These are phyloP conservation scores for Engraulis encrasicolus DNA, from an alignment of 2,113 vertebrate species.

Conservation along the genomic window DNA sequence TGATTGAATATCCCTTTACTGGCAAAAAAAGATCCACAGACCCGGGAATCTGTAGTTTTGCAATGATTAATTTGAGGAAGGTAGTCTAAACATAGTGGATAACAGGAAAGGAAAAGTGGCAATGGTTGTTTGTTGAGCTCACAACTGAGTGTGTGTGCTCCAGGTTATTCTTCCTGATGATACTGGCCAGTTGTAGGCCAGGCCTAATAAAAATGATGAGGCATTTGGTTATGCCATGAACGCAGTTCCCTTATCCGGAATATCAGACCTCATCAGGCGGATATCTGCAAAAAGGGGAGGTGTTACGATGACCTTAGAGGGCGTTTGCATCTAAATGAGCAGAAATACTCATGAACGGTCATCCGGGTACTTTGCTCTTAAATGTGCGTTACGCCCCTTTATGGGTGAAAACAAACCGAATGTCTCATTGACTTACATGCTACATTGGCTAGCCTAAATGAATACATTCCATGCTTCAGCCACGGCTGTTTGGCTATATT, in stretches of 20 bases:
- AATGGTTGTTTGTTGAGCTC: not conserved
- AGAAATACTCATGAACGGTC: no score
- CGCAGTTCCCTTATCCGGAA: not conserved
- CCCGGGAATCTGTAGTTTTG: not conserved
- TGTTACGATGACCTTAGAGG: slow-evolving; percentile 64
- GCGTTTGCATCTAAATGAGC: slow-evolving; percentile 50
- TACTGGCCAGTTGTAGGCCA: no score
- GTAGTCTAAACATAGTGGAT: not conserved
- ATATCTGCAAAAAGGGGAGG: slow-evolving; percentile 29
- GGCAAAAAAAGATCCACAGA: not conserved
- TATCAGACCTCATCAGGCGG: slow-evolving; percentile 56
- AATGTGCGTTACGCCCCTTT: no score
- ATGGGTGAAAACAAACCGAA: no score
- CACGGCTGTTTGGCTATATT: no score
- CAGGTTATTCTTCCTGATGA: no score
- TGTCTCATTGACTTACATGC: no score
- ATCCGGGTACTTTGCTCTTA: no score
- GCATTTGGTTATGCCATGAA: not conserved
- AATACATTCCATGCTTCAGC: no score
- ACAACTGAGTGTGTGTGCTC: not conserved
- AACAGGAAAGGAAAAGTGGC: not conserved
- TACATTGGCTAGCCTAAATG: no score
- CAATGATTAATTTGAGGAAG: not conserved
- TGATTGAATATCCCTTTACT: no score
- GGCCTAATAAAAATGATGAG: not conserved